Percentiles rank a stretch among this genome's conserved stretches.
Conservation (phyloP, 2,888 invertebrate genomes). For the Caradrina clavipalpis region DNA sequence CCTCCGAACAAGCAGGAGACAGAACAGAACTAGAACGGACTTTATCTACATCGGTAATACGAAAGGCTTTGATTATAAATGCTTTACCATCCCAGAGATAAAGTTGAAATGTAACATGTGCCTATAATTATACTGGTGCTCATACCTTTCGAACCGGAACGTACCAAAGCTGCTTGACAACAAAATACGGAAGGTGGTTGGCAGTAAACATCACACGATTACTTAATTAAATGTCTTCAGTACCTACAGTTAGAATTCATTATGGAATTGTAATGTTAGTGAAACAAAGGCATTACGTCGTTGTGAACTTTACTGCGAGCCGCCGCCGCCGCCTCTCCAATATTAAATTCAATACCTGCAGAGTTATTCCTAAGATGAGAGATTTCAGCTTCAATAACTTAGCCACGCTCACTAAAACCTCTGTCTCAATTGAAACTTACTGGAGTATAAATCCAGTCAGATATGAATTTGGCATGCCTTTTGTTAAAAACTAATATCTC, state of each 20-base stretch:
- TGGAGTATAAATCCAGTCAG: conserved; percentile 54
- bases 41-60: too few relatives aligned
- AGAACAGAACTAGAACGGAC: too few relatives aligned
- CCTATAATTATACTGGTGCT: too few relatives aligned
- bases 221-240: not conserved
- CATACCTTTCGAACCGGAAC: too few relatives aligned
- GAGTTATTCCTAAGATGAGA: conserved; percentile 34
- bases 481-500: conserved; percentile 48
- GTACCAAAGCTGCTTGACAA: too few relatives aligned
- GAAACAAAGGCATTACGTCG: not conserved
- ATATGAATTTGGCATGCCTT: conserved; percentile 25
- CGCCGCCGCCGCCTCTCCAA: conserved; percentile 5
- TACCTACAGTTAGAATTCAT: not conserved
- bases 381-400: conserved; percentile 46
- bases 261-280: not conserved
- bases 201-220: not conserved
- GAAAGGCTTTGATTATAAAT: too few relatives aligned
- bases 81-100: too few relatives aligned
- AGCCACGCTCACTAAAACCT: conserved; percentile 23
- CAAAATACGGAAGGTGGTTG: too few relatives aligned
- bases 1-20: too few relatives aligned
- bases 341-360: conserved; percentile 48
- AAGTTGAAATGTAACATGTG: too few relatives aligned
- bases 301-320: conserved; percentile 10
- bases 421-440: conserved; percentile 46